A percentile compares a stretch with the other conserved stretches of the same genome.
Evolutionary conservation across 2,797 vertebrate genomes (phyloP).

Genomic region (Lerista edwardsae): DNA sequence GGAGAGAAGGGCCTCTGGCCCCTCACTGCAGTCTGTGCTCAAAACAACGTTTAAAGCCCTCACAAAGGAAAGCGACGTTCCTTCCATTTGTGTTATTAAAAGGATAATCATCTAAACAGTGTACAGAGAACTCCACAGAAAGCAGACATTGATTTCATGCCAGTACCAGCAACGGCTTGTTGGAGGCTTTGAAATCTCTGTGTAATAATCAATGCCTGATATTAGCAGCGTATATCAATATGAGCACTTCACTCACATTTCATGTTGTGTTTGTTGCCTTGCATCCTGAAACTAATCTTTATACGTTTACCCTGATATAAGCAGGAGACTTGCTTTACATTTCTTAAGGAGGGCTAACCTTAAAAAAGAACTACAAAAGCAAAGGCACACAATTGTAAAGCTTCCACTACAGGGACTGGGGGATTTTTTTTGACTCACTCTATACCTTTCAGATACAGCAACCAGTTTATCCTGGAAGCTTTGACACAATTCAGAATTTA

Average conservation of each 20-base stretch:
- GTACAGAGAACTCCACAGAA: not conserved
- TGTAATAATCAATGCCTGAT: slow-evolving; percentile 4
- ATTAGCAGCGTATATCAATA: not conserved
- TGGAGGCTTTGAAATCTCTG: not conserved
- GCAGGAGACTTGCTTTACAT: not conserved
- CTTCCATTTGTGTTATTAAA: slow-evolving; percentile 17
- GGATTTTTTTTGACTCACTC: not conserved
- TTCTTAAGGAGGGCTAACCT: not conserved
- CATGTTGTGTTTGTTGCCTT: not conserved
- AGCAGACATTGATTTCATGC: slow-evolving; percentile 9
- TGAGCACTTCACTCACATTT: not conserved
- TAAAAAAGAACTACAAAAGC: not conserved
- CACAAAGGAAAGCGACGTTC: not conserved
- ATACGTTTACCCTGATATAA: not conserved
- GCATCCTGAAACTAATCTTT: not conserved
- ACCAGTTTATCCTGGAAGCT: not conserved
- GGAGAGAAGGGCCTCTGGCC: slow-evolving; percentile 1
- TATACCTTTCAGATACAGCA: not conserved
- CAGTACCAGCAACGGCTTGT: not conserved
- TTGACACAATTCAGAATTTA: not conserved
- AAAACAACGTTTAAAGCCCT: slow-evolving; percentile 8
- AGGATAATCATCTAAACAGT: not conserved
- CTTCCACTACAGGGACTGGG: not conserved
- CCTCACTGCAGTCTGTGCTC: not conserved
- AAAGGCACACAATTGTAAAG: no score